These are phyloP conservation scores for Hypotaenidia okinawae DNA, from an alignment of 2,797 vertebrate genomes.

Conservation along the genomic window DNA sequence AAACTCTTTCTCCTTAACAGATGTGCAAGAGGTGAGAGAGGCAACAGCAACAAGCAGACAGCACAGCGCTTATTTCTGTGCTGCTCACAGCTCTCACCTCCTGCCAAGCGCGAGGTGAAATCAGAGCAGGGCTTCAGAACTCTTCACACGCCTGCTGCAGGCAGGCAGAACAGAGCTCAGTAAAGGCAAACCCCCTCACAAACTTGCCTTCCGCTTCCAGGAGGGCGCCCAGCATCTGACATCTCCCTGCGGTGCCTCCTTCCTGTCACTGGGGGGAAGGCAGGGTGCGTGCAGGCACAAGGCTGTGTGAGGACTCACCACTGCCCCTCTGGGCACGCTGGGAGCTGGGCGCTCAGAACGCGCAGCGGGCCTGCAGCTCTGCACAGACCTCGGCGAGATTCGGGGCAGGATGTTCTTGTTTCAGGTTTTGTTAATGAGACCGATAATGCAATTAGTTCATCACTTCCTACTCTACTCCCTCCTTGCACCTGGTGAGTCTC, in stretches of 20 bases:
- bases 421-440: neutral
- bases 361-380: neutral
- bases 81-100: neutral
- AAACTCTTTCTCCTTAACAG: neutral
- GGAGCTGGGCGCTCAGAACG: neutral
- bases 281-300: neutral
- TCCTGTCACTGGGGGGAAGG: neutral
- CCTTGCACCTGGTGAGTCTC: neutral
- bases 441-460: neutral
- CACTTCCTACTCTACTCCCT: neutral
- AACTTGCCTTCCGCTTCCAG: neutral
- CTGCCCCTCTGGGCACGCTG: rapidly evolving
- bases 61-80: rapidly evolving
- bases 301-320: neutral
- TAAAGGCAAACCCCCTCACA: neutral
- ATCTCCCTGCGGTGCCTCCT: neutral
- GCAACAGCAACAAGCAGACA: neutral
- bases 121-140: neutral
- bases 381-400: neutral
- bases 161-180: neutral
- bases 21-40: neutral
- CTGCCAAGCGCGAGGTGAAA: neutral
- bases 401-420: neutral
- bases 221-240: neutral
- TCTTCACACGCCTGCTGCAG: neutral